Conservation (phyloP, 2,888 invertebrate genomes). For the Tipula unca region DNA sequence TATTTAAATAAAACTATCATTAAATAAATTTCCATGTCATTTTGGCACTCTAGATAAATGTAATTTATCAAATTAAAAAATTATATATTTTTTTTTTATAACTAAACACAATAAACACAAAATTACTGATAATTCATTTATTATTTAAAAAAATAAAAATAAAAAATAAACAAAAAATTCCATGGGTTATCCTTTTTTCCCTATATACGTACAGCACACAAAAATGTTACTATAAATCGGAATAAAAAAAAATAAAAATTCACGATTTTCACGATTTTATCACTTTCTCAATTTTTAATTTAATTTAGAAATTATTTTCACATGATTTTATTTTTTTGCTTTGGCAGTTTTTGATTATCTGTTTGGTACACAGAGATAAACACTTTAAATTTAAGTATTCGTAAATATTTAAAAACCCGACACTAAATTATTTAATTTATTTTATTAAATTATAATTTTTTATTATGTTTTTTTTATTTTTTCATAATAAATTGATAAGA, state of each 20-base stretch:
- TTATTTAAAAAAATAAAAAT: background rate
- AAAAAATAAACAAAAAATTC: background rate
- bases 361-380: background rate
- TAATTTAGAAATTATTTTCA: background rate
- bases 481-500: constrained; percentile 14
- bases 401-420: background rate
- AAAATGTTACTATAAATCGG: background rate
- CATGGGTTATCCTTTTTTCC: background rate
- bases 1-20: background rate
- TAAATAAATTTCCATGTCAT: background rate
- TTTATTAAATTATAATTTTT: background rate
- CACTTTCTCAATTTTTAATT: background rate
- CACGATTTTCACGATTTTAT: background rate
- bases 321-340: background rate
- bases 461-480: background rate
- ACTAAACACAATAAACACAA: background rate
- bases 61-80: background rate
- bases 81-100: background rate
- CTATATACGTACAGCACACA: background rate
- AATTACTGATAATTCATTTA: background rate
- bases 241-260: background rate
- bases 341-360: background rate
- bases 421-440: background rate
- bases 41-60: background rate
- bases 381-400: background rate